A percentile compares a stretch with the other conserved stretches of the same genome.
These are phyloP conservation scores for Helogale parvula DNA, from an alignment of 2,113 vertebrate species.

Conservation along the genomic window DNA sequence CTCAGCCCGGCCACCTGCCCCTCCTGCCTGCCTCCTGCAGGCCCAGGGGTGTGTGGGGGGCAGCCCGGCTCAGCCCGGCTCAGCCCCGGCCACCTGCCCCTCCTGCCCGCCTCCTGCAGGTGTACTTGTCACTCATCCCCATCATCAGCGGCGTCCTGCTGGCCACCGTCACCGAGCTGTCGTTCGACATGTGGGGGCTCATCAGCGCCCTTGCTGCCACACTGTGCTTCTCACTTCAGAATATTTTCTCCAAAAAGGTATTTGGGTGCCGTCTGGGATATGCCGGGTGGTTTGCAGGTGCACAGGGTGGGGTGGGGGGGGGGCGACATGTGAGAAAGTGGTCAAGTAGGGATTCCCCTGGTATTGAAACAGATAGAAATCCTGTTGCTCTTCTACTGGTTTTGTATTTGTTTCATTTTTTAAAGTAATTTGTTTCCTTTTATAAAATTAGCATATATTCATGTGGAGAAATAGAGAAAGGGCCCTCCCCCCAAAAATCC, in stretches of 20 bases:
- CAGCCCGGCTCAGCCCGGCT: background rate
- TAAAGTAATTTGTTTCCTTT: background rate
- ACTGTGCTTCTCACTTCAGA: conserved; percentile 98
- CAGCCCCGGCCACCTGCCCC: background rate
- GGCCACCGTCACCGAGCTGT: conserved; percentile 95
- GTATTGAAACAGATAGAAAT: background rate
- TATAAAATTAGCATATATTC: background rate
- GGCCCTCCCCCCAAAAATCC: background rate
- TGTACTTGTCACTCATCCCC: conserved; percentile 96
- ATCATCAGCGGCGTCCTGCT: conserved; percentile 97
- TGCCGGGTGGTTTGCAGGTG: background rate
- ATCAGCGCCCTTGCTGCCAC: conserved; percentile 97
- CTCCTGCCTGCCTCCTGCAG: conserved; percentile 78
- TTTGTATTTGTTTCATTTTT: background rate
- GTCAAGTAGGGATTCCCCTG: background rate
- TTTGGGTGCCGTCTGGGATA: rapidly evolving
- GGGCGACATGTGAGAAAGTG: background rate
- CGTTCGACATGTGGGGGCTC: conserved; percentile 95
- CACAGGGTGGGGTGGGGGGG: background rate
- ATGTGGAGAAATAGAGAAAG: background rate
- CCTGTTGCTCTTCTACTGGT: background rate
- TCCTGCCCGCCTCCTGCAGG: conserved; percentile 82
- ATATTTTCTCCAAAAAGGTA: conserved; percentile 99
- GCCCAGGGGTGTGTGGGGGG: conserved; percentile 43
- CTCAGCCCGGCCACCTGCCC: background rate